Percentiles rank a stretch among this genome's conserved stretches.
These are phyloP conservation scores for Crotophaga sulcirostris DNA, from an alignment of 2,113 vertebrate species.

Conservation along the genomic window DNA sequence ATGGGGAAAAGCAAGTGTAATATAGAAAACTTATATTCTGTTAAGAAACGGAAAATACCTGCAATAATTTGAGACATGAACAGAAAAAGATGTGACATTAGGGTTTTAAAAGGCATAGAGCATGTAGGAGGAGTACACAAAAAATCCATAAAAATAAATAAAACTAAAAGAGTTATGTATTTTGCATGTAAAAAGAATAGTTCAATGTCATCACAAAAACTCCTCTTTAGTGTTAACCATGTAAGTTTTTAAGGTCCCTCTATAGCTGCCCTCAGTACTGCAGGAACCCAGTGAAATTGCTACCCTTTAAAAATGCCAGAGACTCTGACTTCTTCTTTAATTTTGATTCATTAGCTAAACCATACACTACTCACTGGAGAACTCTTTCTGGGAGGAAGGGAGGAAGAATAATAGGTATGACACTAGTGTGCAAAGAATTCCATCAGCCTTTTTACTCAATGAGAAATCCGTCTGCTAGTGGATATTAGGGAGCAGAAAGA, in stretches of 20 bases:
- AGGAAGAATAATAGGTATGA: neutral
- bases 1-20: neutral
- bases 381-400: neutral
- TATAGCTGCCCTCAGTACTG: neutral
- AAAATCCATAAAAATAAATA: neutral
- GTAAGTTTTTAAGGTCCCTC: neutral
- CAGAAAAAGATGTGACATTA: neutral
- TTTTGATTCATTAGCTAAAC: neutral
- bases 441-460: neutral
- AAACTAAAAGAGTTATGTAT: neutral
- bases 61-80: neutral
- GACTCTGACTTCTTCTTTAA: neutral
- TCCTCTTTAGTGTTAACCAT: neutral
- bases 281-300: neutral
- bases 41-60: neutral
- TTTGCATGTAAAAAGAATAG: neutral
- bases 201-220: neutral
- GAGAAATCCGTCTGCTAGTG: neutral
- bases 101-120: neutral
- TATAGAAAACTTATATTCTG: neutral
- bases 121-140: neutral
- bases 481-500: neutral
- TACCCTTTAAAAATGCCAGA: neutral
- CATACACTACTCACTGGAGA: fast-evolving
- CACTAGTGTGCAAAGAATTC: neutral